These are phyloP conservation scores for Nymphalis urticae DNA, from an alignment of 2,888 invertebrate genomes.

Conservation along the genomic window DNA sequence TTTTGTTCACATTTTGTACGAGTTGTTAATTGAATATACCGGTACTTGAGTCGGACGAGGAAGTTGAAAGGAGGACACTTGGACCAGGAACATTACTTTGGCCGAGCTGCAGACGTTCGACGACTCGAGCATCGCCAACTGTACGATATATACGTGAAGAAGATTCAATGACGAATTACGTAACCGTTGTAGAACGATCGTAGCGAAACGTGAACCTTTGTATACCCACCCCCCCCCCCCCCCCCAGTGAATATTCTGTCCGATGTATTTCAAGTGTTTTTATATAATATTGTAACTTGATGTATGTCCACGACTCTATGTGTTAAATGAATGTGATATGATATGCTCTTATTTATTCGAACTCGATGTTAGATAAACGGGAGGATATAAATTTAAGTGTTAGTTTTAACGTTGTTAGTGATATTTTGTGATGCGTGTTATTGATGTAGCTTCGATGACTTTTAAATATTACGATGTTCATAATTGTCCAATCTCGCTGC, in stretches of 20 bases:
- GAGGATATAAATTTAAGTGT: constrained; percentile 7
- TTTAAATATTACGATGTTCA: constrained; percentile 3
- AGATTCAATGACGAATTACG: background rate
- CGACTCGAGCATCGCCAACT: background rate
- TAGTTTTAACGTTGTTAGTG: constrained; percentile 13
- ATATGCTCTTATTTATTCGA: constrained; percentile 18
- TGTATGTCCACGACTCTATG: constrained; percentile 13
- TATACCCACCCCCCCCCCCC: constrained; percentile 2
- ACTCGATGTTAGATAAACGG: constrained; percentile 5
- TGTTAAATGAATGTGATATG: constrained; percentile 31
- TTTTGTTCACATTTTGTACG: constrained; percentile 12
- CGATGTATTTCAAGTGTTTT: constrained; percentile 3
- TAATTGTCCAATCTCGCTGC: background rate
- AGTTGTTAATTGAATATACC: background rate
- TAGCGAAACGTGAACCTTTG: background rate
- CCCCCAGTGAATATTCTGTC: constrained; percentile 9
- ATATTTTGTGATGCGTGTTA: constrained; percentile 28
- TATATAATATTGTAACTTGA: background rate
- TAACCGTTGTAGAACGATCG: background rate
- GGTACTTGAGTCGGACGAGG: background rate
- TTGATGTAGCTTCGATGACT: constrained; percentile 9
- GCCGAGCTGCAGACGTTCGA: background rate
- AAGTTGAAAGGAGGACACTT: background rate
- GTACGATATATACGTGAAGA: background rate
- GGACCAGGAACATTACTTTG: background rate